Base-by-base conservation (phyloP, 2,888 invertebrate species). In the Unio delphinus region DNA sequence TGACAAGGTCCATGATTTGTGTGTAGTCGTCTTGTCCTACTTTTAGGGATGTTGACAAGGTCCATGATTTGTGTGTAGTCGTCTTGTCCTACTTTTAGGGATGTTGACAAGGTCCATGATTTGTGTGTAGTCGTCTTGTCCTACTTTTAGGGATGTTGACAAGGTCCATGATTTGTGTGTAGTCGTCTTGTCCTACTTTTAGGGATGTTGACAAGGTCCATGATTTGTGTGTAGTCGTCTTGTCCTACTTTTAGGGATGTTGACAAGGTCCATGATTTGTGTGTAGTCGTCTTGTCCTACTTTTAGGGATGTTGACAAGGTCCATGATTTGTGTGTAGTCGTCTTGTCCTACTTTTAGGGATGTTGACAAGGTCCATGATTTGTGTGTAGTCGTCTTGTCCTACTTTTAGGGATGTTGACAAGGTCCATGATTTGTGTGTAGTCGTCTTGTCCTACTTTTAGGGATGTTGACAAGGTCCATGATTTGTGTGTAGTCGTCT, bases 191-290 rank as follows among this genome's bases (percentile, higher is more conserved):
- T n/a, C n/a, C n/a, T n/a, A n/a, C n/a, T n/a, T 76, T 61, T 83
- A 97, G 97, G 93, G 96, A 98, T 90, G 96, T 98, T 61, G 98
- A 98, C 91, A 95, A 99, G 92, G 99, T 99, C 1, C 99, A 99
- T 90, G 97, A 99, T 86, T 95, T 99, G 92, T n/a, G n/a, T n/a
- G n/a, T n/a, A n/a, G n/a, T n/a, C n/a, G n/a, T n/a, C n/a, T n/a
- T n/a, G n/a, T n/a, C n/a, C n/a, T n/a, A n/a, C n/a, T n/a, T 76
- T 61, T 83, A 97, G 97, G 93, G 96, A 98, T 90, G 96, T 98
- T 61, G 98, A 98, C 91, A 95, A 99, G 92, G 99, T 99, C 1
- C 99, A 99, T 90, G 97, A 99, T 86, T 95, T 99, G 92, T n/a
- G n/a, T n/a, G n/a, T n/a, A n/a, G n/a, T n/a, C n/a, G n/a, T n/a